These are phyloP conservation scores for Mimachlamys varia DNA, from an alignment of 2,888 invertebrate genomes.

Conservation along the genomic window DNA sequence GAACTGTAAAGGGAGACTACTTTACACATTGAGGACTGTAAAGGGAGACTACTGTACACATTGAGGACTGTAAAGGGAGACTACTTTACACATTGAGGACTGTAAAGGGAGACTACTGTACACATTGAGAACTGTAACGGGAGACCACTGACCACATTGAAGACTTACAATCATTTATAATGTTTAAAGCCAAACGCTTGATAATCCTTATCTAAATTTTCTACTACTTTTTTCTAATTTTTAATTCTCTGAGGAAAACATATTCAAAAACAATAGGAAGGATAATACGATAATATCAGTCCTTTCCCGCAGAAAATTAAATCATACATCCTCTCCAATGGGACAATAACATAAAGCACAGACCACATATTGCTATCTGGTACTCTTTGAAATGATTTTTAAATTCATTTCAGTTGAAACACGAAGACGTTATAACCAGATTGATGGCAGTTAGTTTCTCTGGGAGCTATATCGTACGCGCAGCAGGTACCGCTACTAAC, in stretches of 20 bases:
- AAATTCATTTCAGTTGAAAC: background rate
- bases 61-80: no score
- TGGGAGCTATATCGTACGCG: background rate
- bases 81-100: no score
- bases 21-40: no score
- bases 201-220: no score
- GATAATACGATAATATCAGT: background rate
- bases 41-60: no score
- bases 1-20: no score
- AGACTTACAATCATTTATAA: no score
- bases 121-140: no score
- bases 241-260: background rate
- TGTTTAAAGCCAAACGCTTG: no score
- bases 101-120: no score
- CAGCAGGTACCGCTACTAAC: slow-evolving; percentile 12
- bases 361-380: background rate
- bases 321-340: background rate
- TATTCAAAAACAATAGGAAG: background rate
- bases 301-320: no score
- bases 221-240: background rate
- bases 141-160: no score
- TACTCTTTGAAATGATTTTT: background rate
- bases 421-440: background rate
- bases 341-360: background rate
- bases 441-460: background rate